These are phyloP conservation scores for Trinorchestia longiramus DNA, from an alignment of 1,140 invertebrate species.

Conservation along the genomic window DNA sequence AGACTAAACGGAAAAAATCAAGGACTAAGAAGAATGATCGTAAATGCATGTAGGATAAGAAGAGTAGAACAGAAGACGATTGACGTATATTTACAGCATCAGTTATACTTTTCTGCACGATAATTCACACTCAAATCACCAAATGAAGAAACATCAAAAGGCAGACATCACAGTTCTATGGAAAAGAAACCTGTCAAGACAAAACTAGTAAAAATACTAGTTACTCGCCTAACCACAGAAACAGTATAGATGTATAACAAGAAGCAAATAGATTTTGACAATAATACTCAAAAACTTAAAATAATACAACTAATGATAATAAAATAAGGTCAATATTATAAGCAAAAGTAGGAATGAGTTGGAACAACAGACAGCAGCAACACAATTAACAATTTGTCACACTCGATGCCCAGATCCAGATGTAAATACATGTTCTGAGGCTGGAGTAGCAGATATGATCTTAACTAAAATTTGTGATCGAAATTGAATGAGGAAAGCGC, in stretches of 20 bases:
- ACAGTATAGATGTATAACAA: background rate
- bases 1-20: too few species aligned
- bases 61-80: background rate
- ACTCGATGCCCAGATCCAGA: background rate
- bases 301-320: background rate
- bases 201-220: background rate
- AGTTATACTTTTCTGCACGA: constrained; percentile 22
- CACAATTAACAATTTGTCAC: background rate
- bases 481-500: background rate
- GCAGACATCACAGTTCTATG: constrained; percentile 19
- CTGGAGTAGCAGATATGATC: too few species aligned
- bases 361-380: background rate
- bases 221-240: background rate
- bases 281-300: background rate
- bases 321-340: constrained; percentile 29
- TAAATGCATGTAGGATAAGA: too few species aligned
- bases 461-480: background rate
- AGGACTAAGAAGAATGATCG: too few species aligned
- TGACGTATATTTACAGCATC: constrained; percentile 45
- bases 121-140: constrained; percentile 24
- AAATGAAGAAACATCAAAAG: constrained; percentile 34
- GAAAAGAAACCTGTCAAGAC: background rate
- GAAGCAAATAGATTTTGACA: background rate
- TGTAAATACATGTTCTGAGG: background rate
- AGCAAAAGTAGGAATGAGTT: background rate